These are phyloP conservation scores for Sinodicranocentrus sp. DNA, from an alignment of 2,888 invertebrate species.

Conservation along the genomic window DNA sequence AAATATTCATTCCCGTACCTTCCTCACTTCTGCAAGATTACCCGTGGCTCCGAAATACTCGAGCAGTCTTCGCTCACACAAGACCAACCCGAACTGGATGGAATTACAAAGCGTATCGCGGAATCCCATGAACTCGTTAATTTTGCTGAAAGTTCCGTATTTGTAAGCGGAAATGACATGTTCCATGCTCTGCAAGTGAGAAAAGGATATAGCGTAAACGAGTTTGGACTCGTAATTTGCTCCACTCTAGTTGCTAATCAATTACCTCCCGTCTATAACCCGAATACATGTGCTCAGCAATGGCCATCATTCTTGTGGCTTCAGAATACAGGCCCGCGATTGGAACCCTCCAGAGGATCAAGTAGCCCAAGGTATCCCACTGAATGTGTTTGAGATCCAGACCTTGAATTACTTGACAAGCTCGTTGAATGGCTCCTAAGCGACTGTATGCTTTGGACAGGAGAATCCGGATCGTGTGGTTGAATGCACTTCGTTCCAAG, in stretches of 20 bases:
- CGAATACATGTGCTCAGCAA: constrained; percentile 91
- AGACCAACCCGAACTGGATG: constrained; percentile 85
- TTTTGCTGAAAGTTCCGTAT: constrained; percentile 95
- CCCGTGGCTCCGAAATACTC: constrained; percentile 83
- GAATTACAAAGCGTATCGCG: constrained; percentile 89
- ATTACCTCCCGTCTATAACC: constrained; percentile 93
- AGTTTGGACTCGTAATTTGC: constrained; percentile 10
- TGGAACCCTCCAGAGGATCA: constrained; percentile 83
- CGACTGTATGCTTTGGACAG: constrained; percentile 87
- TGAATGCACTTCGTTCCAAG: constrained; percentile 88
- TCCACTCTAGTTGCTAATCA: background rate
- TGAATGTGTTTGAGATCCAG: constrained; percentile 96
- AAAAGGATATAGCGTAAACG: no score
- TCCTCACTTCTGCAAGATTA: constrained; percentile 69
- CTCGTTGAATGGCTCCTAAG: constrained; percentile 86
- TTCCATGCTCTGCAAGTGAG: constrained; percentile 86
- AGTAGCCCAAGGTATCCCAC: constrained; percentile 92
- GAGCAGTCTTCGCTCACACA: constrained; percentile 85
- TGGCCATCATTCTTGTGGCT: constrained; percentile 85
- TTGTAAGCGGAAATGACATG: constrained; percentile 95
- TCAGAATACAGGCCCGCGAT: constrained; percentile 86
- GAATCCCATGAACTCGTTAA: constrained; percentile 93
- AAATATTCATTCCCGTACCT: no score
- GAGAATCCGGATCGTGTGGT: constrained; percentile 92
- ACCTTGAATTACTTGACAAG: constrained; percentile 86